A percentile compares a stretch with the other conserved stretches of the same genome.
Evolutionary conservation across 2,888 invertebrate genomes (phyloP).

Genomic region (Odontocolon sp.): DNA sequence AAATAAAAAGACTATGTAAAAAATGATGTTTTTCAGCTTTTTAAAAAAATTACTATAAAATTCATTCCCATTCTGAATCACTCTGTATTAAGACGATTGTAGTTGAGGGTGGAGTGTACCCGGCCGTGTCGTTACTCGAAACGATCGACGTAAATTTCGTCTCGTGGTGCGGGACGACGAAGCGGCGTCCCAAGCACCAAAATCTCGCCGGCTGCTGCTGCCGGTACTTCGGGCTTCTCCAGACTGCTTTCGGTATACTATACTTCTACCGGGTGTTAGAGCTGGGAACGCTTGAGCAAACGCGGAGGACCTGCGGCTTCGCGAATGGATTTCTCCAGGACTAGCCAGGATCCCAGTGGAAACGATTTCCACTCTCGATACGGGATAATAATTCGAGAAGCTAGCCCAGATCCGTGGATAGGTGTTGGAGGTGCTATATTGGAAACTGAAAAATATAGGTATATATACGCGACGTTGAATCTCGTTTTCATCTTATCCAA

Average conservation of each 20-base stretch:
- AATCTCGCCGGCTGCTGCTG: slow-evolving; percentile 39
- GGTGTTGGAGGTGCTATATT: neutral
- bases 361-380: slow-evolving; percentile 53
- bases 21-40: no score
- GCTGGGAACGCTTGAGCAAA: slow-evolving; percentile 22
- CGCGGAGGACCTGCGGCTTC: slow-evolving; percentile 45
- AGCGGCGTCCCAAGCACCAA: slow-evolving; percentile 28
- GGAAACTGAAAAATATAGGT: slow-evolving; percentile 34
- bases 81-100: slow-evolving; percentile 4
- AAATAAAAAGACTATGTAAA: no score
- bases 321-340: slow-evolving; percentile 43
- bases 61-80: slow-evolving; percentile 19
- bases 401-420: slow-evolving; percentile 31
- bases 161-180: neutral
- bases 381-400: slow-evolving; percentile 52
- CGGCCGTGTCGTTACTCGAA: slow-evolving; percentile 57
- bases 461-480: neutral
- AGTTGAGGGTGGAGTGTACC: slow-evolving; percentile 13
- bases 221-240: slow-evolving; percentile 20
- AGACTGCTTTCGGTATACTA: slow-evolving; percentile 42
- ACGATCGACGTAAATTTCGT: slow-evolving; percentile 66
- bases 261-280: slow-evolving; percentile 22
- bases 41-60: neutral
- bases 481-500: neutral
- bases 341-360: slow-evolving; percentile 22